phyloP scores from a whole-genome alignment of 1,140 invertebrate species.

The Euwallacea fornicatus region DNA sequence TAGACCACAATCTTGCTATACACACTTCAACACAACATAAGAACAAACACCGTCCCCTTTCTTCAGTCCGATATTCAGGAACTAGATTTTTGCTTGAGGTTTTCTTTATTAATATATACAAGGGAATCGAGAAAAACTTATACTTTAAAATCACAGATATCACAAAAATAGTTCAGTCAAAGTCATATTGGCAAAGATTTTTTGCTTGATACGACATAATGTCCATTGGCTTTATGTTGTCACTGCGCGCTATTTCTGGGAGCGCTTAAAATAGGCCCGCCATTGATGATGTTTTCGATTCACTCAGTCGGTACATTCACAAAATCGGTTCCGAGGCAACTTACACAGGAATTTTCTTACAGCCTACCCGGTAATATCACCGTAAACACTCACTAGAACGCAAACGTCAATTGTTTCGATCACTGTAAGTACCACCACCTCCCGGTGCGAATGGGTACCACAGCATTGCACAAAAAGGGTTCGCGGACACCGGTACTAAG shows the following conservation, averaged over 20 bases:
- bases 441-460: neutral
- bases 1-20: slow-evolving; percentile 41
- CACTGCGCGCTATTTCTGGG: slow-evolving; percentile 27
- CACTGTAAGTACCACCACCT: neutral
- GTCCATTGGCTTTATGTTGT: slow-evolving; percentile 33
- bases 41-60: slow-evolving; percentile 19
- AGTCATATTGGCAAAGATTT: slow-evolving; percentile 24
- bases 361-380: slow-evolving; percentile 8
- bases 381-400: slow-evolving; percentile 13
- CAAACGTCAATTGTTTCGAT: neutral
- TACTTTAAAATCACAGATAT: slow-evolving; percentile 19
- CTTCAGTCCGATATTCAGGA: too few relatives aligned
- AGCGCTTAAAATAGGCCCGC: slow-evolving; percentile 31
- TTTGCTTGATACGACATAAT: slow-evolving; percentile 29
- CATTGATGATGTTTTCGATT: slow-evolving; percentile 34
- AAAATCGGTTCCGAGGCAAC: slow-evolving; percentile 25
- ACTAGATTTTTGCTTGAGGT: too few relatives aligned
- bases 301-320: slow-evolving; percentile 19
- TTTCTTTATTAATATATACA: too few relatives aligned
- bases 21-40: slow-evolving; percentile 19
- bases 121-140: too few relatives aligned
- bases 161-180: slow-evolving; percentile 11
- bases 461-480: slow-evolving; percentile 21
- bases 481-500: slow-evolving; percentile 15
- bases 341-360: slow-evolving; percentile 22